A percentile compares a stretch with the other conserved stretches of the same genome.
These are phyloP conservation scores for Phyllotis vaccarum DNA, from an alignment of 2,797 vertebrate species.

Conservation along the genomic window DNA sequence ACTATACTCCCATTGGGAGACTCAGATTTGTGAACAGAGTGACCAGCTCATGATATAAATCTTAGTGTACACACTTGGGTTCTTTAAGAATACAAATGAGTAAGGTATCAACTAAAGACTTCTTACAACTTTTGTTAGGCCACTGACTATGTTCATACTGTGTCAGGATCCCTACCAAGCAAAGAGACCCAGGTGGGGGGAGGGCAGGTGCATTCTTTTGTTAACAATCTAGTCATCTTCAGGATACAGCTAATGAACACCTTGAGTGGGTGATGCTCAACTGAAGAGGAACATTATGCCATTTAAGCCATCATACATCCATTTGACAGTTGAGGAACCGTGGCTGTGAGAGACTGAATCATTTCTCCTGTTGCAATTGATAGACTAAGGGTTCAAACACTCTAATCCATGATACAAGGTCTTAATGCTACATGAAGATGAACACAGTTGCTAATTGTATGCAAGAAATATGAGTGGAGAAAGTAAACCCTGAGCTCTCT, in stretches of 20 bases:
- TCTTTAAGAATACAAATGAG: background rate
- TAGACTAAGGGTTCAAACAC: background rate
- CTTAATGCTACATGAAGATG: background rate
- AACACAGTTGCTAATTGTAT: background rate
- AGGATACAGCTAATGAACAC: background rate
- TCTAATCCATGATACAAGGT: background rate
- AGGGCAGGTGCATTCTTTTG: background rate
- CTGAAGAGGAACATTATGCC: background rate
- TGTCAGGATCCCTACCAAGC: background rate
- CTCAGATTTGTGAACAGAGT: background rate
- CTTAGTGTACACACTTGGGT: background rate
- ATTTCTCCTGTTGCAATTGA: background rate
- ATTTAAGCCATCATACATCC: background rate
- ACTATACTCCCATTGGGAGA: background rate
- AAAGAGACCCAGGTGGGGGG: background rate
- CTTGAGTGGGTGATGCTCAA: accelerated
- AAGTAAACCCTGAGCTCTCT: background rate
- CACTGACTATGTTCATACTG: background rate
- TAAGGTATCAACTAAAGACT: background rate
- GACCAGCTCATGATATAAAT: background rate
- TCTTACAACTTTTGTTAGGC: background rate
- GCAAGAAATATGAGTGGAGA: background rate
- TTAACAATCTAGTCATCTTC: background rate
- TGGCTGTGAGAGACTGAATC: background rate
- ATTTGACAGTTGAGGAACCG: background rate